Evolutionary conservation across 2,888 invertebrate species (phyloP).

Genomic region (Caenorhabditis sp.): DNA sequence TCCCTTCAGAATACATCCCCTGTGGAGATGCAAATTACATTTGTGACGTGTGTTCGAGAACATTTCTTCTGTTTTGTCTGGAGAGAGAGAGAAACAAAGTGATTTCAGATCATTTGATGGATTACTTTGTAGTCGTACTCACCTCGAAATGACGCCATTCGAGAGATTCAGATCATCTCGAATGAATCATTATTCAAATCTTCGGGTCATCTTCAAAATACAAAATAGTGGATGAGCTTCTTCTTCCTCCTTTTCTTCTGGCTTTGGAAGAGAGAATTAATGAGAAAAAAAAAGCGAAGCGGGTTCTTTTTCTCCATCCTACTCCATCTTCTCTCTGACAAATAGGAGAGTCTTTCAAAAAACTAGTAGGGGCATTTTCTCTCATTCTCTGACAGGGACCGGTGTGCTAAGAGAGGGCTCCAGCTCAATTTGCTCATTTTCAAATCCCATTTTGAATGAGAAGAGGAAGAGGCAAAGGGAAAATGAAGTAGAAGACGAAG

Average conservation of each 20-base stretch:
- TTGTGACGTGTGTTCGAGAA: constrained; percentile 42
- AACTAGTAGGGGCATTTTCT: constrained; percentile 29
- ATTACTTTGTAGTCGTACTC: background rate
- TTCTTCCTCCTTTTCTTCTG: too few species aligned
- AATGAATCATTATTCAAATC: background rate
- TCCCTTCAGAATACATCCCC: background rate
- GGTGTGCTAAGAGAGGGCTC: constrained; percentile 43
- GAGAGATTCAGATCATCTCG: background rate
- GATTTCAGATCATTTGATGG: constrained; percentile 4
- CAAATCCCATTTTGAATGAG: constrained; percentile 64
- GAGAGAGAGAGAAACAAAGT: background rate
- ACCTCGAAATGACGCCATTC: background rate
- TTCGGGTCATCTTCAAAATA: constrained; percentile 11
- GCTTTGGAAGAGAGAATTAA: constrained; percentile 19
- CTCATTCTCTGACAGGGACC: constrained; percentile 30
- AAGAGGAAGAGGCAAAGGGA: constrained; percentile 43
- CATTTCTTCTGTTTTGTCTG: constrained; percentile 33
- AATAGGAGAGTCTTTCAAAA: constrained; percentile 20
- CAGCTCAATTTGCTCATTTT: constrained; percentile 65
- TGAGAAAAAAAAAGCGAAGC: constrained; percentile 22
- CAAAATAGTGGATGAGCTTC: background rate
- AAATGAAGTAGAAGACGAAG: background rate
- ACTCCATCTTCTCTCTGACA: constrained; percentile 20
- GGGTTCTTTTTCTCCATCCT: constrained; percentile 3
- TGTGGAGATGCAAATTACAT: constrained; percentile 30